phyloP scores from a whole-genome alignment of 2,888 invertebrate genomes.

The Rambutsinella grinnellia region DNA sequence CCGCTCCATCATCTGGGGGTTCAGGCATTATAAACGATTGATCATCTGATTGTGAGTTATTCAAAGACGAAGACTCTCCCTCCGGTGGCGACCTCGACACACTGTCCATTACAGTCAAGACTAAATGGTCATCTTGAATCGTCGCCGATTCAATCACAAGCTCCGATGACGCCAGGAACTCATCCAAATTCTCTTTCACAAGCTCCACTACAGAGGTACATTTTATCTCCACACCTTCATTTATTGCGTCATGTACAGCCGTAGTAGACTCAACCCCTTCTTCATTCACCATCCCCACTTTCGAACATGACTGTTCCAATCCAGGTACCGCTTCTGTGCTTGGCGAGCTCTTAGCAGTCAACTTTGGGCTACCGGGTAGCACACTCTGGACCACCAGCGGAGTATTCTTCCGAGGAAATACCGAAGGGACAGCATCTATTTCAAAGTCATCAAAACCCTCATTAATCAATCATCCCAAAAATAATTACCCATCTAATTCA shows the following conservation, averaged over 20 bases:
- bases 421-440: constrained; percentile 64
- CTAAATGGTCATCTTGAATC: constrained; percentile 56
- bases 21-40: constrained; percentile 16
- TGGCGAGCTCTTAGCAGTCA: constrained; percentile 10
- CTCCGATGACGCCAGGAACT: constrained; percentile 19
- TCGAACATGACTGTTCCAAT: not conserved
- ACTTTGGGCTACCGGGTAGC: constrained; percentile 39
- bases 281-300: not conserved
- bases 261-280: not conserved
- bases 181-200: constrained; percentile 2
- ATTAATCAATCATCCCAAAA: not conserved
- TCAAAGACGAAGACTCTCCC: constrained; percentile 15
- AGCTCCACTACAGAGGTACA: not conserved
- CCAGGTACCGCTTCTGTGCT: constrained; percentile 22
- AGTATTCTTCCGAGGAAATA: constrained; percentile 62
- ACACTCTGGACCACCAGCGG: constrained; percentile 61
- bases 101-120: constrained; percentile 54
- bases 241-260: not conserved
- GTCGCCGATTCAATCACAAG: constrained; percentile 59
- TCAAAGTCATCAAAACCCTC: not conserved
- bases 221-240: not conserved
- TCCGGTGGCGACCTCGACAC: constrained; percentile 31
- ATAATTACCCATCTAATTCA: not conserved
- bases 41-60: constrained; percentile 35
- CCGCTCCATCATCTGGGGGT: constrained; percentile 6